Evolutionary conservation across 2,888 invertebrate species (phyloP).

Genomic region (Carcina quercana): DNA sequence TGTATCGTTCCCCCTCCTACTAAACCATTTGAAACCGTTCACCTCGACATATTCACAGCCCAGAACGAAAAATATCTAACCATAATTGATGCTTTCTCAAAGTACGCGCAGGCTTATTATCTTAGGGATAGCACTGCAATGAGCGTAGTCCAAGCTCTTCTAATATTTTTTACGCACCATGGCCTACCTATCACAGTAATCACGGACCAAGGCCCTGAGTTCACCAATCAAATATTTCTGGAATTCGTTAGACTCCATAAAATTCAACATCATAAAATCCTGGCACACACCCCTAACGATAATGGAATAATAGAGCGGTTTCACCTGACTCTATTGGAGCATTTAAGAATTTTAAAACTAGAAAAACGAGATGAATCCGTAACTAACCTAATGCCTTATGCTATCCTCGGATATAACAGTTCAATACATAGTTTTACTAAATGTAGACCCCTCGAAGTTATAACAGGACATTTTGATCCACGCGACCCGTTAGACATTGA

Average conservation of each 20-base stretch:
- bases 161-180: slow-evolving; percentile 18
- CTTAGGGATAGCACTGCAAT: background rate
- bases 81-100: slow-evolving; percentile 6
- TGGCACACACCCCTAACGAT: slow-evolving; percentile 17
- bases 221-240: slow-evolving; percentile 18
- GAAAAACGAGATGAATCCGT: slow-evolving; percentile 10
- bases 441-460: background rate
- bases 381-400: slow-evolving; percentile 11
- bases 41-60: slow-evolving; percentile 11
- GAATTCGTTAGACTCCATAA: slow-evolving; percentile 7
- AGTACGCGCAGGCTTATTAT: slow-evolving; percentile 1
- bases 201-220: slow-evolving; percentile 19
- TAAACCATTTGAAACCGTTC: slow-evolving; percentile 16
- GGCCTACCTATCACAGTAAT: slow-evolving; percentile 16
- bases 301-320: slow-evolving; percentile 18
- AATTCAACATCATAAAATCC: slow-evolving; percentile 8
- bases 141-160: slow-evolving; percentile 8
- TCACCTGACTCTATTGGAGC: slow-evolving; percentile 17
- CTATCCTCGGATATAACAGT: slow-evolving; percentile 1
- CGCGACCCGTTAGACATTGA: background rate
- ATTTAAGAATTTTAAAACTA: slow-evolving; percentile 15
- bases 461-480: slow-evolving; percentile 3
- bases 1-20: slow-evolving; percentile 14
- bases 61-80: slow-evolving; percentile 10
- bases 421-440: slow-evolving; percentile 17